These are phyloP conservation scores for Crossocerus cetratus DNA, from an alignment of 2,888 invertebrate species.

Conservation along the genomic window DNA sequence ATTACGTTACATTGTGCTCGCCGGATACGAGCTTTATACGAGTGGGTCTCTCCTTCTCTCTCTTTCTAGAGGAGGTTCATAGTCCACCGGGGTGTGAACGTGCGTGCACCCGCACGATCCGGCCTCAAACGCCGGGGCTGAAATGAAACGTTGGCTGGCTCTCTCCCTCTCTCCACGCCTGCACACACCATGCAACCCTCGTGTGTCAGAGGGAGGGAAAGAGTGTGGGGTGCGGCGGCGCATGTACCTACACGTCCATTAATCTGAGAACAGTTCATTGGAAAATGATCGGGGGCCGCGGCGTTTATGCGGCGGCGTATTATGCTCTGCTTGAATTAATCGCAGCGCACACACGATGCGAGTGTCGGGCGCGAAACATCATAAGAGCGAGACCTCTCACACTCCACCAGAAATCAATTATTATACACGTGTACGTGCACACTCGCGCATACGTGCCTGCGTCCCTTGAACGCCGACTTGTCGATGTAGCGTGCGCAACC, in stretches of 20 bases:
- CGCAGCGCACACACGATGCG: conserved; percentile 38
- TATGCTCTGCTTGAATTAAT: conserved; percentile 48
- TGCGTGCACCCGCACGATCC: not conserved
- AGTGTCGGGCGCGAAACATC: conserved; percentile 36
- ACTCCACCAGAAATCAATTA: conserved; percentile 1
- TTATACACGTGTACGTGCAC: not conserved
- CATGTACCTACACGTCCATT: conserved; percentile 45
- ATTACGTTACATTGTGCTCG: conserved; percentile 44
- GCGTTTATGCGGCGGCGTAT: conserved; percentile 40
- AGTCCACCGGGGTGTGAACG: conserved; percentile 3
- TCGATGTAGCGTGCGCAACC: too few relatives aligned
- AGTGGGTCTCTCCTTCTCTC: conserved; percentile 10
- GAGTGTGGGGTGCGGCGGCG: not conserved
- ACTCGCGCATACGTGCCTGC: too few relatives aligned
- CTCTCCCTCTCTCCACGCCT: not conserved
- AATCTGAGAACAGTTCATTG: conserved; percentile 55
- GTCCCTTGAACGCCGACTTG: too few relatives aligned
- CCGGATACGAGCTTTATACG: conserved; percentile 39
- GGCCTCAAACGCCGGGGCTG: not conserved
- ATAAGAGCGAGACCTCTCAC: conserved; percentile 32
- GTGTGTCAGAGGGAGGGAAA: not conserved
- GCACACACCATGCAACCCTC: not conserved
- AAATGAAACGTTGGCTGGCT: too few relatives aligned
- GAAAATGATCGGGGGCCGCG: conserved; percentile 53
- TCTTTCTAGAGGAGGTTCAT: not conserved